phyloP scores from a whole-genome alignment of 2,797 vertebrate genomes.

The Cottoperca gobio region DNA sequence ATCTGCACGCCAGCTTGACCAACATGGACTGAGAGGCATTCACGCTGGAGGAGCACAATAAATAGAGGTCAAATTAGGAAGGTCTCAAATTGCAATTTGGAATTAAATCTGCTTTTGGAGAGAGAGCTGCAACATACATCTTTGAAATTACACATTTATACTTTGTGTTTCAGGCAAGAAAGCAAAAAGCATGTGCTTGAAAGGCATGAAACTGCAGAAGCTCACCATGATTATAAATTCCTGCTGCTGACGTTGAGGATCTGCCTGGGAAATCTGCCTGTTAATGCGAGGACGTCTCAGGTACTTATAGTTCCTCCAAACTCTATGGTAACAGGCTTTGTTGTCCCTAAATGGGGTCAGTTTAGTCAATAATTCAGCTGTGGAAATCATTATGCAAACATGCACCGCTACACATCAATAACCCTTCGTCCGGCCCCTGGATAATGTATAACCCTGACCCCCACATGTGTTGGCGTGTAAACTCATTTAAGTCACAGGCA shows the following conservation, averaged over 20 bases:
- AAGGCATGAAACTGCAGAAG: slow-evolving; percentile 2
- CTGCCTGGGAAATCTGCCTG: neutral
- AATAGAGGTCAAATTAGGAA: neutral
- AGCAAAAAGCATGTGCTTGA: neutral
- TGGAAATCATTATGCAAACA: slow-evolving; percentile 28
- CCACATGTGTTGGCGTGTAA: neutral
- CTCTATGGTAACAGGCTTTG: slow-evolving; percentile 39
- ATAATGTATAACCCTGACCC: slow-evolving; percentile 49
- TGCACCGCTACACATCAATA: slow-evolving; percentile 36
- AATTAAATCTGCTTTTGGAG: neutral
- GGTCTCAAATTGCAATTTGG: neutral
- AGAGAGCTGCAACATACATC: neutral
- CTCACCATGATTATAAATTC: slow-evolving; percentile 62
- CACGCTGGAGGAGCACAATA: slow-evolving; percentile 67
- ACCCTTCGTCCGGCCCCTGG: neutral
- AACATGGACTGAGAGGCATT: slow-evolving; percentile 72
- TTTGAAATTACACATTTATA: neutral
- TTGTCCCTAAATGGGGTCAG: slow-evolving; percentile 25
- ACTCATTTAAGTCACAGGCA: neutral
- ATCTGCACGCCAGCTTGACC: slow-evolving; percentile 79
- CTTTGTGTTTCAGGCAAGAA: no score
- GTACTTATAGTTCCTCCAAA: slow-evolving; percentile 37
- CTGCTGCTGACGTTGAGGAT: slow-evolving; percentile 28
- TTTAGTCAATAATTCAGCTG: slow-evolving; percentile 26
- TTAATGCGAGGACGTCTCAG: neutral